Evolutionary conservation across 2,113 vertebrate genomes (phyloP).

Genomic region (Petaurus breviceps): DNA sequence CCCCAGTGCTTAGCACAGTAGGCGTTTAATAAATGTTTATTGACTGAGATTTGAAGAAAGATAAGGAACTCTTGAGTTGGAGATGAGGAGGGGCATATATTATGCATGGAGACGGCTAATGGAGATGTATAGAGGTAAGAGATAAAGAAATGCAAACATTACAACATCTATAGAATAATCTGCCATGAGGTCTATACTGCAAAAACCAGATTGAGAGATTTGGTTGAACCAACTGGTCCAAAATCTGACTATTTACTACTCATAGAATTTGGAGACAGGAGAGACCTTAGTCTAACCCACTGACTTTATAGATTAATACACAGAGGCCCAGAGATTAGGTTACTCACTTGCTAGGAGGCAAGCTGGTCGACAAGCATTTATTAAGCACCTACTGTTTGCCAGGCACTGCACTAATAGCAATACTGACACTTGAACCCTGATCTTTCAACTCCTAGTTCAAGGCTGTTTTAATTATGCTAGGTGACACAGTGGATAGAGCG

Average conservation of each 20-base stretch:
- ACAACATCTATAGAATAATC: not conserved
- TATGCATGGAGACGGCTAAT: not conserved
- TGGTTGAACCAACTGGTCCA: not conserved
- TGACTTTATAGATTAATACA: not conserved
- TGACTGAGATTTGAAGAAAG: not conserved
- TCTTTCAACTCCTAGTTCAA: not conserved
- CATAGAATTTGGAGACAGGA: not conserved
- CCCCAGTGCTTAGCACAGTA: not conserved
- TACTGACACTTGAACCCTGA: not conserved
- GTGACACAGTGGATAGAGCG: no score
- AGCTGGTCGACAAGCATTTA: not conserved
- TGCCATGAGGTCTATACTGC: not conserved
- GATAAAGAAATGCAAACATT: not conserved
- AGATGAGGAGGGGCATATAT: not conserved
- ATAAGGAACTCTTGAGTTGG: not conserved
- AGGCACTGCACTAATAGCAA: not conserved
- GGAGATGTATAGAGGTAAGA: not conserved
- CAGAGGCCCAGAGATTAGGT: not conserved
- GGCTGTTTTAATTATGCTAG: not conserved
- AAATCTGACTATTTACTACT: not conserved
- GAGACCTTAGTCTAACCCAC: not conserved
- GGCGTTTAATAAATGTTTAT: not conserved
- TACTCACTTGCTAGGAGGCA: not conserved
- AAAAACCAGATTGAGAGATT: not conserved
- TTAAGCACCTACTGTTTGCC: not conserved